Conservation (phyloP, 2,797 vertebrate genomes). For the Sarcoramphus papa region DNA sequence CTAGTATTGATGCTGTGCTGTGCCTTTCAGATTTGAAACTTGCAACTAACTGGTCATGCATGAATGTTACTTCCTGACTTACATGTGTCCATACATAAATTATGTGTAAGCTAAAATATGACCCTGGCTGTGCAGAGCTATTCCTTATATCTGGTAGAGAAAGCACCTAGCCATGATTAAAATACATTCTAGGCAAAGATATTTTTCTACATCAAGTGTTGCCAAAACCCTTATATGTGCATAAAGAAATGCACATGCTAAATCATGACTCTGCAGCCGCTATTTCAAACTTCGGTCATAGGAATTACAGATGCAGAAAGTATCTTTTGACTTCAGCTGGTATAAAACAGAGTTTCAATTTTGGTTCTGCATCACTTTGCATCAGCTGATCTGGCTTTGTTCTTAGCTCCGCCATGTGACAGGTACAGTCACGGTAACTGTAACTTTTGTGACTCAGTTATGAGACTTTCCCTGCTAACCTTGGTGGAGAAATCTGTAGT, state of each 20-base stretch:
- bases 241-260: neutral
- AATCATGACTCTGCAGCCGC: neutral
- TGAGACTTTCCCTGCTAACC: neutral
- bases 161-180: slow-evolving; percentile 9
- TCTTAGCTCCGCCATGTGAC: neutral
- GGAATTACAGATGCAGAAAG: neutral
- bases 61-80: neutral
- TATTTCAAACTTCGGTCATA: neutral
- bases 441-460: neutral
- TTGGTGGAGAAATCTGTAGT: neutral
- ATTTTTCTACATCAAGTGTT: neutral
- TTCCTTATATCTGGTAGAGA: neutral
- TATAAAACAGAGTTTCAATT: neutral
- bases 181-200: neutral
- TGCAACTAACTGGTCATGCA: neutral
- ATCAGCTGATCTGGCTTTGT: neutral
- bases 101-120: neutral
- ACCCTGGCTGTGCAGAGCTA: neutral
- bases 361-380: neutral
- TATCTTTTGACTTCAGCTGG: neutral
- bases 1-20: neutral
- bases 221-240: neutral
- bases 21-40: slow-evolving; percentile 35
- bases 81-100: neutral
- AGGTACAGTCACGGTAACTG: neutral